A percentile compares a stretch with the other conserved stretches of the same genome.
Evolutionary conservation across 2,888 invertebrate genomes (phyloP).

Genomic region (Cetonia aurata): DNA sequence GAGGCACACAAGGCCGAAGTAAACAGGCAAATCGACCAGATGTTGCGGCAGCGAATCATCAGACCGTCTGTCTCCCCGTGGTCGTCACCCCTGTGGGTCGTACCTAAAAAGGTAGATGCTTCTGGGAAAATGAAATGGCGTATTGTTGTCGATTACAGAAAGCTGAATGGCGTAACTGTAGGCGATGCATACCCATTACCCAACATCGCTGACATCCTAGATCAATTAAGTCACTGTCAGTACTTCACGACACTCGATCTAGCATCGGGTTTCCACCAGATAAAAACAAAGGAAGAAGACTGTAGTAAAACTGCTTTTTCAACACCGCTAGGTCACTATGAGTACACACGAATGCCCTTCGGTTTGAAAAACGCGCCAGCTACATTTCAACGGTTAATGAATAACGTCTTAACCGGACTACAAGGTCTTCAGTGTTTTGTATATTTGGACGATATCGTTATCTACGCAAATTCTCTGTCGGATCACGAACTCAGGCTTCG

Average conservation of each 20-base stretch:
- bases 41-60: slow-evolving; percentile 37
- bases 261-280: slow-evolving; percentile 13
- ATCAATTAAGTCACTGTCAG: slow-evolving; percentile 42
- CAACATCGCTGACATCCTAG: slow-evolving; percentile 41
- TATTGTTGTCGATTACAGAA: slow-evolving; percentile 37
- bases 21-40: slow-evolving; percentile 39
- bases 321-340: too few relatives aligned
- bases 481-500: slow-evolving; percentile 51
- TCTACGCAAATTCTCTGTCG: slow-evolving; percentile 52
- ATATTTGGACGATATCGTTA: slow-evolving; percentile 61
- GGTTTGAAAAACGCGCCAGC: too few relatives aligned
- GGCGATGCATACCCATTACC: slow-evolving; percentile 56
- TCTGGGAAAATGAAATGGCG: slow-evolving; percentile 40
- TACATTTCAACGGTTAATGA: slow-evolving; percentile 52
- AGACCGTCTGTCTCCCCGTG: slow-evolving; percentile 8
- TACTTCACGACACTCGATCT: slow-evolving; percentile 26
- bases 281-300: too few relatives aligned
- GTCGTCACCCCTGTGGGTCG: not conserved
- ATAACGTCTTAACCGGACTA: slow-evolving; percentile 55
- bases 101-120: not conserved
- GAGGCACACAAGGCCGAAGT: slow-evolving; percentile 36
- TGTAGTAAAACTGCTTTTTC: slow-evolving; percentile 15
- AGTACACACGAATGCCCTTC: too few relatives aligned
- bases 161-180: slow-evolving; percentile 44
- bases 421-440: slow-evolving; percentile 49